Conservation (phyloP, 2,888 invertebrate genomes). For the Heliconius sara region DNA sequence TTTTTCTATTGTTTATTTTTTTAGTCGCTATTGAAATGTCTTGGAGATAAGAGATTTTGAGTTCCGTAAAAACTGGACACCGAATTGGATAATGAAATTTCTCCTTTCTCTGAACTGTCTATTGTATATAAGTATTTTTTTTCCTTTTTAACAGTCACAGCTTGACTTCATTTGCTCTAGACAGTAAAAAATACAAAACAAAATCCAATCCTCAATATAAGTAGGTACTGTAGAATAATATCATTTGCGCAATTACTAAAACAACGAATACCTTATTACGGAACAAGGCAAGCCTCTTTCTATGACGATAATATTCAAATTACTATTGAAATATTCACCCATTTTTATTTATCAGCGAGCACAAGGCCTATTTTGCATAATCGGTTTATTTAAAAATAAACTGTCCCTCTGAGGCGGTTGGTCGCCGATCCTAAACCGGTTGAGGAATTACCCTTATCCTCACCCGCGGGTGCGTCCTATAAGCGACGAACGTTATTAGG, state of each 20-base stretch:
- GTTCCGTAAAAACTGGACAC: constrained; percentile 68
- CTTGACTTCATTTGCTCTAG: constrained; percentile 30
- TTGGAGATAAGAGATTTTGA: constrained; percentile 69
- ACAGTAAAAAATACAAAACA: background rate
- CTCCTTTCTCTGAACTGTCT: constrained; percentile 44
- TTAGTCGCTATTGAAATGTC: constrained; percentile 78
- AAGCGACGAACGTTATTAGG: constrained; percentile 43
- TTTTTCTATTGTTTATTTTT: constrained; percentile 81
- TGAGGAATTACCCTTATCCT: constrained; percentile 55
- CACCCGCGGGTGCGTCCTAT: constrained; percentile 33
- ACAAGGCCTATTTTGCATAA: constrained; percentile 67
- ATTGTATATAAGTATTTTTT: constrained; percentile 38
- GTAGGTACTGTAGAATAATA: background rate
- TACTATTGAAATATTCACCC: constrained; percentile 49
- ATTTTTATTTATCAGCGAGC: constrained; percentile 58
- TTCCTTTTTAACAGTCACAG: constrained; percentile 36
- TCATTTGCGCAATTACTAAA: constrained; percentile 17
- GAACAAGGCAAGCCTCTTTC: constrained; percentile 34
- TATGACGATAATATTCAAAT: constrained; percentile 48
- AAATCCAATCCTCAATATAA: background rate
- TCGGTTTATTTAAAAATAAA: constrained; percentile 69
- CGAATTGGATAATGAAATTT: constrained; percentile 71
- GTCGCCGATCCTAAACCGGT: constrained; percentile 59
- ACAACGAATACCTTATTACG: constrained; percentile 6
- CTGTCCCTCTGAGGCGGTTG: constrained; percentile 57